These are phyloP conservation scores for Spinibarbus caldwelli DNA, from an alignment of 2,797 vertebrate genomes.

Conservation along the genomic window DNA sequence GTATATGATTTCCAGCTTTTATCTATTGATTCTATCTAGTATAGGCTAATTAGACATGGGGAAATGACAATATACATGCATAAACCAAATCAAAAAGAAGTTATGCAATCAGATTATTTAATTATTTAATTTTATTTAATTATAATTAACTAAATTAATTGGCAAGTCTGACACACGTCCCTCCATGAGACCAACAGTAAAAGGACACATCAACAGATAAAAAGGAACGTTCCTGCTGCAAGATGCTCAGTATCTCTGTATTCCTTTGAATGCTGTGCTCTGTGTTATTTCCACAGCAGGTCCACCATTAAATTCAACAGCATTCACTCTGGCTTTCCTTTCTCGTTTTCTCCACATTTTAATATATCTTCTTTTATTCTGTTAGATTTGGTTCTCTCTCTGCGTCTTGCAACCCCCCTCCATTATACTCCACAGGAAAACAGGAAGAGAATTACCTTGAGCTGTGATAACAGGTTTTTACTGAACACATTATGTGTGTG, in stretches of 20 bases:
- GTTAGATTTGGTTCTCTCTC: slow-evolving; percentile 50
- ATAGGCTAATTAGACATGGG: no score
- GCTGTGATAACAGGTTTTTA: slow-evolving; percentile 73
- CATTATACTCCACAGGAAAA: slow-evolving; percentile 72
- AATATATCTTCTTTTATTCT: slow-evolving; percentile 63
- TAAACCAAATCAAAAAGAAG: neutral
- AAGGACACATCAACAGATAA: neutral
- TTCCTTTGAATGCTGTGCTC: neutral
- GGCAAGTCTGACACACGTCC: neutral
- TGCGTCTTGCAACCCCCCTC: slow-evolving; percentile 47
- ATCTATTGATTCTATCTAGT: neutral
- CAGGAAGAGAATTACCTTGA: slow-evolving; percentile 80
- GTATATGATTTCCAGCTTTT: neutral
- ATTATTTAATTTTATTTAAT: neutral
- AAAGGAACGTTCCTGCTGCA: neutral
- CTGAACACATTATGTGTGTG: slow-evolving; percentile 69
- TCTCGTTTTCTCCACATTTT: slow-evolving; percentile 65
- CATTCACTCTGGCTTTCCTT: slow-evolving; percentile 65
- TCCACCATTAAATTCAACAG: slow-evolving; percentile 68
- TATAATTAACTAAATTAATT: neutral
- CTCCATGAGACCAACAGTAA: neutral
- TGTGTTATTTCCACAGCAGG: slow-evolving; percentile 63
- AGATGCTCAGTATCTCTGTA: neutral
- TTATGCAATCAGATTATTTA: neutral
- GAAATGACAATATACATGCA: neutral